These are phyloP conservation scores for Doris montereyensis DNA, from an alignment of 2,888 invertebrate species.

Conservation along the genomic window DNA sequence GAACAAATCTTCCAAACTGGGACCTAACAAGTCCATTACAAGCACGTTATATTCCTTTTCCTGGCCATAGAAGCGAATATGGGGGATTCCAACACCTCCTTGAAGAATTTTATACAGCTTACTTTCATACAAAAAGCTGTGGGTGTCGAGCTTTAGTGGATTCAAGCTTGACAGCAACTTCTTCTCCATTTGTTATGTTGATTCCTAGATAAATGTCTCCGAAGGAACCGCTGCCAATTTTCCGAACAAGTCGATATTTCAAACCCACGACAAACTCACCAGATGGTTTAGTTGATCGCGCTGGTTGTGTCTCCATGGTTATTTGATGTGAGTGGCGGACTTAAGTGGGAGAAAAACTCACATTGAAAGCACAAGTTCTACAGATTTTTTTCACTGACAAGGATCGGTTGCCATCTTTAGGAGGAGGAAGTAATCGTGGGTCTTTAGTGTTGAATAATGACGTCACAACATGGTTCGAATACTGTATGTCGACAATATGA, in stretches of 20 bases:
- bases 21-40: constrained; percentile 96
- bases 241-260: constrained; percentile 72
- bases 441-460: not conserved
- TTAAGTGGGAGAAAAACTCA: not conserved
- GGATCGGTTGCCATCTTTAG: not conserved
- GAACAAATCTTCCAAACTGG: constrained; percentile 80
- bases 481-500: too few species aligned
- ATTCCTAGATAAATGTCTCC: constrained; percentile 73
- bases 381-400: not conserved
- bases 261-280: constrained; percentile 70
- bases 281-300: constrained; percentile 41
- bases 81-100: constrained; percentile 74
- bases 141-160: constrained; percentile 76
- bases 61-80: constrained; percentile 77
- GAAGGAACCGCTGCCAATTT: constrained; percentile 73
- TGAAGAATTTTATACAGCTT: constrained; percentile 76
- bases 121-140: constrained; percentile 76
- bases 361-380: not conserved
- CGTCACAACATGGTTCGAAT: not conserved
- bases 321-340: not conserved
- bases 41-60: constrained; percentile 98
- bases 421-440: not conserved
- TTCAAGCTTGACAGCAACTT: constrained; percentile 76
- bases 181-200: constrained; percentile 73
- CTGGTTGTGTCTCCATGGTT: constrained; percentile 43